phyloP scores from a whole-genome alignment of 64 coral and sea anemone genomes.

The Montipora capricornis region DNA sequence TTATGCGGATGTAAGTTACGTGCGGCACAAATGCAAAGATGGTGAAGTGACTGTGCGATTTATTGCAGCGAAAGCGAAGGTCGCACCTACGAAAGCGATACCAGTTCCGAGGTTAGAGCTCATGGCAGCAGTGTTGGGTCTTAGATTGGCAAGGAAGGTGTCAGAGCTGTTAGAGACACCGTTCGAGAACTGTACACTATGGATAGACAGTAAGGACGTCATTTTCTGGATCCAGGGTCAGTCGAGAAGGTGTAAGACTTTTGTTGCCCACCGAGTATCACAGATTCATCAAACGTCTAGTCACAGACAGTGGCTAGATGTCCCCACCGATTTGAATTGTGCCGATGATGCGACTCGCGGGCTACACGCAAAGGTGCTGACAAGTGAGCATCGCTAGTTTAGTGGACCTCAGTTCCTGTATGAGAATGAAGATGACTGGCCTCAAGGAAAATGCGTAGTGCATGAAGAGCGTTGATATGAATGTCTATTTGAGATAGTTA shows the following conservation, averaged over 20 bases:
- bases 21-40: conserved; percentile 11
- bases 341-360: conserved; percentile 63
- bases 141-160: conserved; percentile 49
- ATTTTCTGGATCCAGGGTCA: conserved; percentile 72
- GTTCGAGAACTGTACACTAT: background rate
- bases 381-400: background rate
- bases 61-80: conserved; percentile 46
- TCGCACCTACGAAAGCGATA: conserved; percentile 37
- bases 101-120: conserved; percentile 52
- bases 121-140: conserved; percentile 53
- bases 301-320: conserved; percentile 47
- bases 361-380: background rate
- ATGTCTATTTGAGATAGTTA: background rate
- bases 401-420: background rate
- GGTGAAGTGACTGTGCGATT: conserved; percentile 27
- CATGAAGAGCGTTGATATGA: background rate
- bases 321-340: conserved; percentile 53
- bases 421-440: background rate
- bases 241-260: conserved; percentile 43
- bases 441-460: background rate
- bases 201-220: conserved; percentile 70
- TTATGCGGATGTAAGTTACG: conserved; percentile 58
- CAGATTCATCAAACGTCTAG: conserved; percentile 42
- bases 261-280: conserved; percentile 49
- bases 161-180: background rate